These are phyloP conservation scores for Drosophila eugracilis DNA, from an alignment of 1,140 invertebrate genomes.

Conservation along the genomic window DNA sequence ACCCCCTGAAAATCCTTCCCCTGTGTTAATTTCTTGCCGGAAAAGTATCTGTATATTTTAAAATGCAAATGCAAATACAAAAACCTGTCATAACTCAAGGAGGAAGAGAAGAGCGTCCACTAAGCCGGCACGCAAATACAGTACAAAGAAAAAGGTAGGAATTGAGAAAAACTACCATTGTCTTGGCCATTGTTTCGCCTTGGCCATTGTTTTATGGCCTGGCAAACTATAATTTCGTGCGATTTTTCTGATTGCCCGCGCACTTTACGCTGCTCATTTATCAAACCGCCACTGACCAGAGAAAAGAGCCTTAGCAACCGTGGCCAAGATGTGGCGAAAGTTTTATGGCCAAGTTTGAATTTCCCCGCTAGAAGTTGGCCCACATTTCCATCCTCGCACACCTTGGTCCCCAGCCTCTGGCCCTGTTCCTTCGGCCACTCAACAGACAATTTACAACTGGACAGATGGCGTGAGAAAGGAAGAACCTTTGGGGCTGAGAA, in stretches of 20 bases:
- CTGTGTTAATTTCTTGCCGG: conserved; percentile 14
- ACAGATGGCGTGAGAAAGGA: conserved; percentile 42
- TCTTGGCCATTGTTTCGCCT: conserved; percentile 51
- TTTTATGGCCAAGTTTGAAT: conserved; percentile 81
- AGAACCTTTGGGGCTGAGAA: neutral
- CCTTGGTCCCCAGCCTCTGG: conserved; percentile 33
- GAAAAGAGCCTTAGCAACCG: conserved; percentile 10
- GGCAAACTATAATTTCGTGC: conserved; percentile 76
- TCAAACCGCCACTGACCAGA: conserved; percentile 65
- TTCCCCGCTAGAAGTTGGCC: conserved; percentile 49
- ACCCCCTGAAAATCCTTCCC: neutral
- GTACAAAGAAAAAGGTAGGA: conserved; percentile 1
- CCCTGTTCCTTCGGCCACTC: conserved; percentile 51
- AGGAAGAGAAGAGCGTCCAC: neutral
- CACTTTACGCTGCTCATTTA: conserved; percentile 73
- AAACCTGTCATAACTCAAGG: conserved; percentile 37
- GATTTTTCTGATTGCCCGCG: conserved; percentile 78
- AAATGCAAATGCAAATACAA: conserved; percentile 60
- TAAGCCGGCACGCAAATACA: conserved; percentile 14
- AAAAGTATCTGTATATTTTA: conserved; percentile 42
- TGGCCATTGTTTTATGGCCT: conserved; percentile 60
- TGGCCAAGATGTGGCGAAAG: conserved; percentile 64
- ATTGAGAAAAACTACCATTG: conserved; percentile 48
- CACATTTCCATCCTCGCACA: conserved; percentile 57
- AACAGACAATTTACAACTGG: conserved; percentile 78